Evolutionary conservation across 2,113 vertebrate species (phyloP), one percentile per base, ranked within the genome.

Genomic region (Daubentonia madagascariensis): DNA sequence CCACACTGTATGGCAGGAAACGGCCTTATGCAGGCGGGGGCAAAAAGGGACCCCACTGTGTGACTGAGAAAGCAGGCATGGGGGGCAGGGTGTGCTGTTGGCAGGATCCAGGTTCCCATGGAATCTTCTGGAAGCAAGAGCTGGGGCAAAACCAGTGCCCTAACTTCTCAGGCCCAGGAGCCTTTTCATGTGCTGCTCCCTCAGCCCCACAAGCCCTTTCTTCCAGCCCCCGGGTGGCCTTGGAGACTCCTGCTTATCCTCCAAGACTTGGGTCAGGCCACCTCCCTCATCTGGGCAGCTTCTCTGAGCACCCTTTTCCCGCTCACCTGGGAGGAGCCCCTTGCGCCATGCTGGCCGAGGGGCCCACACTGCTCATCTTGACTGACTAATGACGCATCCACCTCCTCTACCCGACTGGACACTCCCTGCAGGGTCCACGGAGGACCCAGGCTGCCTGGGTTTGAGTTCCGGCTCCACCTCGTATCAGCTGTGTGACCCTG

Each of bases 311-410:
- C 17, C 16, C 18, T 16, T 20, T 45, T 59, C n/a, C 48, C 3
- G 2, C 2, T 30, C 32, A 11, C 32, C 75, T 2, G 18, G 63
- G 11, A 67, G 54, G 16, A 68, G 80, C 16, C 45, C 20, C 43
- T 22, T 2, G 22, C 20, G 43, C 90, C 35, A 52, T 12, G 78
- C n/a, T 43, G 3, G 1, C 73, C 37, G 17, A 23, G 37, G 76
- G n/a, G 40, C 67, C 40, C 10, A 3, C 0, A 9, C 16, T 32
- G 17, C 37, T 59, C 37, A 17, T 23, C 68, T 22, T 1, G 2
- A 17, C 76, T 1, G 40, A 20, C 28, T 6, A 25, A 37, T 0
- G 78, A 35, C 3, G 32, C 0, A 9, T 1, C 1, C 6, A 0
- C 40, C 35, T 20, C 37, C 6, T 23, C 30, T 43, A 5, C 40